Base-by-base conservation (phyloP, 2,797 vertebrate species). In the Fringilla coelebs region DNA sequence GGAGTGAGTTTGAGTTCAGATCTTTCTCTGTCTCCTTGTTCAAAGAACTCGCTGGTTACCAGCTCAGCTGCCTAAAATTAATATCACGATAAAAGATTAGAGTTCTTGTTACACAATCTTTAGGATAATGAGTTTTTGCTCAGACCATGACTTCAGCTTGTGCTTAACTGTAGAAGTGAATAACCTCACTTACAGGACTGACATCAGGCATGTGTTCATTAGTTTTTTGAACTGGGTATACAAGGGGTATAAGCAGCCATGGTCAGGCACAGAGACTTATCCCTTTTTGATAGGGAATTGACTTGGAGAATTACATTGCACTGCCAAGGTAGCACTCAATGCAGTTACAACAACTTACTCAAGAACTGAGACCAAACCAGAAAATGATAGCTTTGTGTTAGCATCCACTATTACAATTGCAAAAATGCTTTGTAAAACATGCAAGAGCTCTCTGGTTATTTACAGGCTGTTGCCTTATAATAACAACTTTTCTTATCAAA, bases 41-140 rank as follows among this genome's bases (percentile, higher is more conserved):
- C 99, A 40, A 99, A 99, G 97, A 99, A 99, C 96, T 99, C 99
- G 12, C 98, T 99, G 82, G 99, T 99, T 96, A 99, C 99, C 97
- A 99, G 97, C 97, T 99, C 99, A 58, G 99, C 99, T 90, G 99
- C 99, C 99, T 99, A 97, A 93, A 98, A 96, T 22, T 85, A 41
- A 91, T 84, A 86, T 32, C 4, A 76, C 16, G 52, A 40, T 68
- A 86, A 90, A 62, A 67, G 77, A 75, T 94, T 81, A 88, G 70
- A 80, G 45, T 78, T 89, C 45, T 73, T 41, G 31, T 48, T 90
- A 51, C 12, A 11, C 54, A 21, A 73, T 81, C 85, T 84, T 81
- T 71, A 81, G n/a, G 34, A 49, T 76, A 85, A 79, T 61, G 34
- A 52, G 19, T 58, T 95, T 70, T 60, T 96, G 26, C 43, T 94